phyloP scores from a whole-genome alignment of 2,888 invertebrate genomes.

The Hypercompe scribonia region DNA sequence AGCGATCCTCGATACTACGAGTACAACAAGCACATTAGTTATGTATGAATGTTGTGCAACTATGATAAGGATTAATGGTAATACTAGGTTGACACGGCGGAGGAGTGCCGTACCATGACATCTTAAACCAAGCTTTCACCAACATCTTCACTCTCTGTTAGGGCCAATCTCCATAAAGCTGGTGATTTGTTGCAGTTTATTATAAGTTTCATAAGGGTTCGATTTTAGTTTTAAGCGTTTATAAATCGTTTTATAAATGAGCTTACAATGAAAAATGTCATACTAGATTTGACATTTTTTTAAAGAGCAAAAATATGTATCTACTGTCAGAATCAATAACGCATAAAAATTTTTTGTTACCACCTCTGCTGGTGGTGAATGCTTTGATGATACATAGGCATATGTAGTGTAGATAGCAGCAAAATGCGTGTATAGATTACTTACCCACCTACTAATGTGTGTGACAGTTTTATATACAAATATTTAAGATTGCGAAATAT shows the following conservation, averaged over 20 bases:
- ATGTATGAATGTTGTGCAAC: constrained; percentile 54
- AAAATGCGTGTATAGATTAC: neutral
- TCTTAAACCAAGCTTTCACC: constrained; percentile 82
- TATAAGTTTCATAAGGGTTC: neutral
- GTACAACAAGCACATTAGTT: constrained; percentile 38
- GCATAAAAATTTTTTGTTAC: neutral
- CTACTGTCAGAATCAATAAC: neutral
- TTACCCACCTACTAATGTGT: neutral
- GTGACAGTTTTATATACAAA: neutral
- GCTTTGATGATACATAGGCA: neutral
- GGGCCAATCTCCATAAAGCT: neutral
- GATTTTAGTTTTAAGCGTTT: neutral
- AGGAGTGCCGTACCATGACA: constrained; percentile 67
- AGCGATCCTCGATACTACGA: constrained; percentile 39
- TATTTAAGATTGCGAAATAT: neutral
- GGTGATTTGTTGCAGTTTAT: neutral
- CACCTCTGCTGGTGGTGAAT: neutral
- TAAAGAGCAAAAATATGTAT: neutral
- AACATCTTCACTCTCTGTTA: constrained; percentile 53
- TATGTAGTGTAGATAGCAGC: neutral
- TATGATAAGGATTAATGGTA: constrained; percentile 68
- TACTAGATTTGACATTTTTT: too few species aligned
- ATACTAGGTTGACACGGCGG: constrained; percentile 53
- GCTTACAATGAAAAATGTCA: neutral
- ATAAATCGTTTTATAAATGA: neutral